Percentiles rank a stretch among this genome's conserved stretches.
Evolutionary conservation across 2,888 invertebrate genomes (phyloP).

Genomic region (Lysandra bellargus): DNA sequence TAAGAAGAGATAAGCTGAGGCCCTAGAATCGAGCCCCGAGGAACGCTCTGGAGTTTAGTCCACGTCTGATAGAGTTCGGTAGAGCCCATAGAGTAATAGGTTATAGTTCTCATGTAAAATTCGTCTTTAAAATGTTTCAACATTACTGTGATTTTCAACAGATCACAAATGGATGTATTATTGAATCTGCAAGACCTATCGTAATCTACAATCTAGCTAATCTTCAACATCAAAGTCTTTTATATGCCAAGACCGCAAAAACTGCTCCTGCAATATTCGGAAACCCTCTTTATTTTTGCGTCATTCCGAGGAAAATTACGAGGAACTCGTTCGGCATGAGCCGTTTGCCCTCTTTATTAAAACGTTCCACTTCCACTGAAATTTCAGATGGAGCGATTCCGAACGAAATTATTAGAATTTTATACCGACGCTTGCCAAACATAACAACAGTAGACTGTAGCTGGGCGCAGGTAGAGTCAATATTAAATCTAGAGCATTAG

Average conservation of each 20-base stretch:
- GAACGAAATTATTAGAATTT: slow-evolving; percentile 18
- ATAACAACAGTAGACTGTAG: background rate
- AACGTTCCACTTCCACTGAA: slow-evolving; percentile 8
- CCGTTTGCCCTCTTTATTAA: slow-evolving; percentile 16
- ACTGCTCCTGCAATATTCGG: background rate
- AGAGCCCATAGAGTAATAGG: no score
- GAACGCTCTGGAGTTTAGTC: no score
- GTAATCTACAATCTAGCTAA: no score
- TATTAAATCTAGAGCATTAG: background rate
- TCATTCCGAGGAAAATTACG: background rate
- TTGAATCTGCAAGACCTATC: no score
- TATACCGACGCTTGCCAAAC: slow-evolving; percentile 8
- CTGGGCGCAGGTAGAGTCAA: background rate
- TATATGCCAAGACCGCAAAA: background rate
- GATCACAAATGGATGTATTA: no score
- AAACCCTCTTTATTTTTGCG: background rate
- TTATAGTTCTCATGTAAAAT: background rate
- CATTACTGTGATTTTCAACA: no score
- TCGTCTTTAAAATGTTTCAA: background rate
- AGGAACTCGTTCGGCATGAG: slow-evolving; percentile 7
- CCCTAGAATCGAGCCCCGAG: no score
- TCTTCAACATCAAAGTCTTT: background rate
- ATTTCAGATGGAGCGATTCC: slow-evolving; percentile 19
- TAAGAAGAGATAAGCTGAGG: background rate
- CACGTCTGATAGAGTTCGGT: no score